These are phyloP conservation scores for Chloroceryle amazona DNA, from an alignment of 2,797 vertebrate genomes.

Conservation along the genomic window DNA sequence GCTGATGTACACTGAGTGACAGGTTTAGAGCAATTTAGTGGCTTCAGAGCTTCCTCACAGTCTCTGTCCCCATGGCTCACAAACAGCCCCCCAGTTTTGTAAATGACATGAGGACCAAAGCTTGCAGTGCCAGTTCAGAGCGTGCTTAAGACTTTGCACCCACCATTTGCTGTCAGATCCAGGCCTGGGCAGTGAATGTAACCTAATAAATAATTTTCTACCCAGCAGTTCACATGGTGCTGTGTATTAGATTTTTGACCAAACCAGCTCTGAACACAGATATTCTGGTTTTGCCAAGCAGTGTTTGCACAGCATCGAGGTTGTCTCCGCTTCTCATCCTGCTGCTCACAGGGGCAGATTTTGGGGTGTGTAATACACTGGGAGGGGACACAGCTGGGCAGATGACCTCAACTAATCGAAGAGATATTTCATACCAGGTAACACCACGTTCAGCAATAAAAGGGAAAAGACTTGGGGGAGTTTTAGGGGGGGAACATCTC, in stretches of 20 bases:
- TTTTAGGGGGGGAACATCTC: not conserved
- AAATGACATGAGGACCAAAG: not conserved
- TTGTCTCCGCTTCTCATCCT: not conserved
- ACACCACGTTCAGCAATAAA: not conserved
- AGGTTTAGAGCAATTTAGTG: not conserved
- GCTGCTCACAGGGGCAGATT: not conserved
- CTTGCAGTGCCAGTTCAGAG: not conserved
- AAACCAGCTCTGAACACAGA: not conserved
- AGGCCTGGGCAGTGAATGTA: not conserved
- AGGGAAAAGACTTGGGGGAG: not conserved
- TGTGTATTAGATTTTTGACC: not conserved
- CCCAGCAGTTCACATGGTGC: not conserved
- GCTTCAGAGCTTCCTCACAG: not conserved
- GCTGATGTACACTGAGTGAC: not conserved
- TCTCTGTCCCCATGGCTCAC: not conserved
- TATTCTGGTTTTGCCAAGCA: not conserved
- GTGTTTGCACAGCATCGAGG: not conserved
- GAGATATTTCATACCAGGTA: not conserved
- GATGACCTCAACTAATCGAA: not conserved
- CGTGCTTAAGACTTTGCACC: not conserved
- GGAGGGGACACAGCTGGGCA: not conserved
- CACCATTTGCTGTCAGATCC: not conserved
- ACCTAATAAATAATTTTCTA: not conserved
- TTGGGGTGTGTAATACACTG: accelerated
- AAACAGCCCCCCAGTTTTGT: not conserved